Percentiles rank a stretch among this genome's conserved stretches.
phyloP scores from a whole-genome alignment of 1,140 invertebrate genomes.

The Drosophila fuyamai region DNA sequence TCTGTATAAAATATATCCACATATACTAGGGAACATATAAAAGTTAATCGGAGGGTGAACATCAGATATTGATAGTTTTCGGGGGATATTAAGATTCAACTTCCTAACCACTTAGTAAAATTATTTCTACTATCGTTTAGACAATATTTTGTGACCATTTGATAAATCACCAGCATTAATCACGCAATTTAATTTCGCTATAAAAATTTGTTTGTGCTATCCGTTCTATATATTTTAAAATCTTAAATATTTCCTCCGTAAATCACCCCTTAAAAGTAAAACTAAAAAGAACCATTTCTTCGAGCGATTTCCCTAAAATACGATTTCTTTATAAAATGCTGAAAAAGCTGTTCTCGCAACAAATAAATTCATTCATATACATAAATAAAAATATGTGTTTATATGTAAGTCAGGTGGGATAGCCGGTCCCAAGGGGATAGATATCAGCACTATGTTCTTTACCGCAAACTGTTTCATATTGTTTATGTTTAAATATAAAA shows the following conservation, averaged over 20 bases:
- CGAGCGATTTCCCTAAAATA: constrained; percentile 11
- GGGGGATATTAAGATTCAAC: too few relatives aligned
- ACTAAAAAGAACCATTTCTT: constrained; percentile 18
- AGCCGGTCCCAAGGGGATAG: constrained; percentile 5
- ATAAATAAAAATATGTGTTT: constrained; percentile 25
- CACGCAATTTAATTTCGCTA: constrained; percentile 4
- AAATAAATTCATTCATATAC: constrained; percentile 41
- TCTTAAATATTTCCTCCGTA: constrained; percentile 5
- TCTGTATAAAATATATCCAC: not conserved
- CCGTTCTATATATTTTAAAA: constrained; percentile 5
- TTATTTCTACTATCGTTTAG: too few relatives aligned
- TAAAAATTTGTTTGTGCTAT: constrained; percentile 6
- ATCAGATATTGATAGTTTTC: too few relatives aligned
- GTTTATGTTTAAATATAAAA: constrained; percentile 27
- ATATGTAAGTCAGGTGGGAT: constrained; percentile 22
- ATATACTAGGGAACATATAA: constrained; percentile 21
- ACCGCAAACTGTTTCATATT: constrained; percentile 8
- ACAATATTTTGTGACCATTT: not conserved
- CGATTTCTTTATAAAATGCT: constrained; percentile 32
- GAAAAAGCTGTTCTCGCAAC: constrained; percentile 17
- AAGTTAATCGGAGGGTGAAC: constrained; percentile 11
- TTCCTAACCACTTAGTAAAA: too few relatives aligned
- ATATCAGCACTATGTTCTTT: not conserved
- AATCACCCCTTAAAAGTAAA: constrained; percentile 14
- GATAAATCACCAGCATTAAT: constrained; percentile 14